Conservation (phyloP, 2,797 vertebrate genomes). For the Florisuga fusca region DNA sequence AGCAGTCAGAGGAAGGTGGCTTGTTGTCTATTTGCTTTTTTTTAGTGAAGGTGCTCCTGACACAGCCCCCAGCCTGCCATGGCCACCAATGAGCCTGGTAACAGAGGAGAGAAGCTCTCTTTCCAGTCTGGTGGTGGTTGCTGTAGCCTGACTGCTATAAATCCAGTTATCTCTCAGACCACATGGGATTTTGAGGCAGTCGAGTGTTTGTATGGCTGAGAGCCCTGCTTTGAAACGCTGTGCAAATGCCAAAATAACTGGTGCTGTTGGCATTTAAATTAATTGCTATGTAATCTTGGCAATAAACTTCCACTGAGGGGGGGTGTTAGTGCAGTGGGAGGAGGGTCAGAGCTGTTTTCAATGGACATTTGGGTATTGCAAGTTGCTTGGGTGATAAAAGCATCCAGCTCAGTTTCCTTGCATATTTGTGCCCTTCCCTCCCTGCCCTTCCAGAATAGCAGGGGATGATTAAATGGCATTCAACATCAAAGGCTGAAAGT, state of each 20-base stretch:
- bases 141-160: neutral
- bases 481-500: neutral
- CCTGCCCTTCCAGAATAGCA: neutral
- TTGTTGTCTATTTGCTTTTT: neutral
- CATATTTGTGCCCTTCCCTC: neutral
- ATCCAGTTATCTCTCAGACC: neutral
- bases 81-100: neutral
- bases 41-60: neutral
- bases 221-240: neutral
- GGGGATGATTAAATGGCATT: neutral
- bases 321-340: neutral
- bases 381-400: neutral
- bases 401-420: neutral
- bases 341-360: neutral
- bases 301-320: neutral
- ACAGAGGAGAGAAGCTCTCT: neutral
- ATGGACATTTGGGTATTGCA: neutral
- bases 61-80: fast-evolving
- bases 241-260: neutral
- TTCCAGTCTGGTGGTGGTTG: neutral
- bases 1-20: neutral
- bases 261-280: neutral
- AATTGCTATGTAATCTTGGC: neutral
- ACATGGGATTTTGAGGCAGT: neutral
- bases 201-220: neutral